These are phyloP conservation scores for Drosophila conformis DNA, from an alignment of 2,888 invertebrate genomes.

Conservation along the genomic window DNA sequence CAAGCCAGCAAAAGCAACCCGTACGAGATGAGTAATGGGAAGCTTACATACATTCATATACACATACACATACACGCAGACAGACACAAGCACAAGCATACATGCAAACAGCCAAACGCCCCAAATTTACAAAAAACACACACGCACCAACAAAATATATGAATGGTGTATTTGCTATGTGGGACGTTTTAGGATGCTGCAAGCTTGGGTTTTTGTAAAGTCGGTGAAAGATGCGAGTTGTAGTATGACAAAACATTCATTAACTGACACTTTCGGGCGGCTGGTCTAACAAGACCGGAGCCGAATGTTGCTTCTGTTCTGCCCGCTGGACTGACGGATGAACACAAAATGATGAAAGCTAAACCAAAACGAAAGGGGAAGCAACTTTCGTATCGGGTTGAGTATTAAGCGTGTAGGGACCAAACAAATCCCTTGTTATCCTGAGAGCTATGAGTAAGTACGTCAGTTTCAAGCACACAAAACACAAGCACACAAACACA, in stretches of 20 bases:
- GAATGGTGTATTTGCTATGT: slow-evolving; percentile 23
- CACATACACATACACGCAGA: neutral
- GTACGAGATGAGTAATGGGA: slow-evolving; percentile 56
- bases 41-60: neutral
- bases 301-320: slow-evolving; percentile 22
- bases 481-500: slow-evolving; percentile 14
- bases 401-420: slow-evolving; percentile 57
- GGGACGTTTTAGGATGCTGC: slow-evolving; percentile 23
- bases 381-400: slow-evolving; percentile 44
- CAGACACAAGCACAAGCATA: neutral
- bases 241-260: slow-evolving; percentile 70
- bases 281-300: slow-evolving; percentile 21
- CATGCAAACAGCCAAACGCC: slow-evolving; percentile 3
- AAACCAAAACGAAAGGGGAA: slow-evolving; percentile 28
- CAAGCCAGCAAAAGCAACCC: slow-evolving; percentile 42
- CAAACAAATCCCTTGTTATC: slow-evolving; percentile 68
- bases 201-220: slow-evolving; percentile 37
- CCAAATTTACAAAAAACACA: slow-evolving; percentile 22
- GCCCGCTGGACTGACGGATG: slow-evolving; percentile 41
- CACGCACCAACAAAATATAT: slow-evolving; percentile 10
- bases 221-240: slow-evolving; percentile 44
- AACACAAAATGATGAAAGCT: slow-evolving; percentile 58
- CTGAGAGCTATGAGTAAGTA: slow-evolving; percentile 59
- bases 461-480: slow-evolving; percentile 46
- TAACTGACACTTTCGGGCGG: slow-evolving; percentile 65